phyloP scores from a whole-genome alignment of 2,888 invertebrate species.

The Proisotoma minuta region DNA sequence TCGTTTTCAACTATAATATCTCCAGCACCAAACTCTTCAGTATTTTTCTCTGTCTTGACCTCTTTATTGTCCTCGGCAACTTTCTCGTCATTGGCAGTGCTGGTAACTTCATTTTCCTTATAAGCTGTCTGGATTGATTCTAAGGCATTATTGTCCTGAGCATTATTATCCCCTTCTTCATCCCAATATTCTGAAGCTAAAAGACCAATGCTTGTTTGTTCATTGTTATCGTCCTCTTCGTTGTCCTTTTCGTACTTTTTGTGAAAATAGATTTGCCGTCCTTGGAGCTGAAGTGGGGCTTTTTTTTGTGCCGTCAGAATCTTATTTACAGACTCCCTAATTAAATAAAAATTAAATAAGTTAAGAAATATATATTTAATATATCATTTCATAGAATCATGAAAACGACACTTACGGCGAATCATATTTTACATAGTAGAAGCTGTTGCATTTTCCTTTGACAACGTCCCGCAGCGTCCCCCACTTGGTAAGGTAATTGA shows the following conservation, averaged over 20 bases:
- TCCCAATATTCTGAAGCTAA: conserved; percentile 9
- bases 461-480: neutral
- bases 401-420: neutral
- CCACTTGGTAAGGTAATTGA: conserved; percentile 1
- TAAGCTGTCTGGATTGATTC: conserved; percentile 1
- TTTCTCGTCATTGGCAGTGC: too few relatives aligned
- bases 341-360: neutral
- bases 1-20: neutral
- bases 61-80: too few relatives aligned
- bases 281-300: conserved; percentile 6
- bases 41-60: too few relatives aligned
- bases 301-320: neutral
- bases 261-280: conserved; percentile 4
- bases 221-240: neutral
- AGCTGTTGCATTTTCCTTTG: neutral
- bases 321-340: conserved; percentile 6
- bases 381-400: neutral
- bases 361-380: neutral
- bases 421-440: conserved; percentile 6
- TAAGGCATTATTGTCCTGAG: neutral
- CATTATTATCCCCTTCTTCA: neutral
- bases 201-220: neutral
- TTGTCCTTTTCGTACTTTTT: conserved; percentile 1
- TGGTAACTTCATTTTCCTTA: neutral
- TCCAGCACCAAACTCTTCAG: neutral